Evolutionary conservation across 2,888 invertebrate species (phyloP).

Genomic region (Diarsia mendica): DNA sequence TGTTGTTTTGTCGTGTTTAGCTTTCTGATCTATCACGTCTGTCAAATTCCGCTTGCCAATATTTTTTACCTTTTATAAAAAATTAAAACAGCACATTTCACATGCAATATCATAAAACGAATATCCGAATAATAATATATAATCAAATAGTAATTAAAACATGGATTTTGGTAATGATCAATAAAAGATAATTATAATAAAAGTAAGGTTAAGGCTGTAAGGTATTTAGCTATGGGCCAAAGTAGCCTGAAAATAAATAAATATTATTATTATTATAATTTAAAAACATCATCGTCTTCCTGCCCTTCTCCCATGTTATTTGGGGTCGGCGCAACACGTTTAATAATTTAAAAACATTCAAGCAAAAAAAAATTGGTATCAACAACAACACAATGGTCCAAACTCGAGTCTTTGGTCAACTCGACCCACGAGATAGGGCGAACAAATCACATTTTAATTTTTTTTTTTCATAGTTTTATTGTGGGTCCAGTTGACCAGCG

Average conservation of each 20-base stretch:
- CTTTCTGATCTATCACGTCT: not conserved
- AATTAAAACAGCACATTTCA: constrained; percentile 13
- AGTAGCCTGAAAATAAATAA: too few relatives aligned
- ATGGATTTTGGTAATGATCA: constrained; percentile 8
- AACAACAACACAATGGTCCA: not conserved
- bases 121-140: constrained; percentile 9
- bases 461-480: too few relatives aligned
- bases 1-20: not conserved
- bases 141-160: constrained; percentile 20
- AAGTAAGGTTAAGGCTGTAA: too few relatives aligned
- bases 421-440: too few relatives aligned
- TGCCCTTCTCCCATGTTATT: too few relatives aligned
- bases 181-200: too few relatives aligned
- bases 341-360: constrained; percentile 9
- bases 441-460: too few relatives aligned
- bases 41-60: not conserved
- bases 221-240: too few relatives aligned
- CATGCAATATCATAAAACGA: constrained; percentile 8
- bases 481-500: too few relatives aligned
- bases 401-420: too few relatives aligned
- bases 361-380: not conserved
- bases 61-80: not conserved
- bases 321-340: too few relatives aligned
- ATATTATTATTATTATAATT: too few relatives aligned
- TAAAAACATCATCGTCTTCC: not conserved